Conservation (phyloP, 1,140 invertebrate species). For the Drosophila orena region DNA sequence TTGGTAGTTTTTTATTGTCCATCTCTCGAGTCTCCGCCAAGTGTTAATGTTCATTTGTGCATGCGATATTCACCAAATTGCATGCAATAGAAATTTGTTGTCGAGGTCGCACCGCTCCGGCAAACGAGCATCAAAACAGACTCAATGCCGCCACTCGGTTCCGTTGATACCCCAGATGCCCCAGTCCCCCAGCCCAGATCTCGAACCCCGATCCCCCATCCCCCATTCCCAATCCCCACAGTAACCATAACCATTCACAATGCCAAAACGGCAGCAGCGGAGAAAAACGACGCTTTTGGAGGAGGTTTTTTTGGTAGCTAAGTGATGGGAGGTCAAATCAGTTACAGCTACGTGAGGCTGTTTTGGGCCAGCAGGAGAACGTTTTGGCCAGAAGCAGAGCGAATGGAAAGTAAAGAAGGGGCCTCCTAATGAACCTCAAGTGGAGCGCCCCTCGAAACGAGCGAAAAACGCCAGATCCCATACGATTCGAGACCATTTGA, state of each 20-base stretch:
- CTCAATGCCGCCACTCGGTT: constrained; percentile 12
- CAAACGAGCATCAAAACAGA: constrained; percentile 21
- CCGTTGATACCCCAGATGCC: background rate
- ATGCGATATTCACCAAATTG: constrained; percentile 65
- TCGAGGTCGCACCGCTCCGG: constrained; percentile 52
- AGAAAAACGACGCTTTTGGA: constrained; percentile 46
- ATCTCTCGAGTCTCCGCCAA: constrained; percentile 47
- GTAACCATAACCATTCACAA: constrained; percentile 37
- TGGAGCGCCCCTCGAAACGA: constrained; percentile 32
- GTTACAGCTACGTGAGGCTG: constrained; percentile 57
- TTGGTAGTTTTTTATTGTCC: constrained; percentile 33
- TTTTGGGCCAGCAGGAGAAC: constrained; percentile 43
- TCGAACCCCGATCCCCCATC: background rate
- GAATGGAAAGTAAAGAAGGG: constrained; percentile 47
- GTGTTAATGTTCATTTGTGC: constrained; percentile 78
- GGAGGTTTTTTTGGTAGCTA: constrained; percentile 58
- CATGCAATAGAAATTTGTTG: constrained; percentile 69
- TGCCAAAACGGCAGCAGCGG: constrained; percentile 35
- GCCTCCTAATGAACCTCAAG: constrained; percentile 50
- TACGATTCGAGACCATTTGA: constrained; percentile 15
- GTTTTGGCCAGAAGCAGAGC: constrained; percentile 44
- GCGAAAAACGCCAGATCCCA: constrained; percentile 13
- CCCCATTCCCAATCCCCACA: constrained; percentile 9
- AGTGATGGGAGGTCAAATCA: constrained; percentile 62
- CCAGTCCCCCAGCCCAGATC: background rate